These are phyloP conservation scores for Paelopatides confundens DNA, from an alignment of 53 echinoderm and acorn worm species.

Conservation along the genomic window DNA sequence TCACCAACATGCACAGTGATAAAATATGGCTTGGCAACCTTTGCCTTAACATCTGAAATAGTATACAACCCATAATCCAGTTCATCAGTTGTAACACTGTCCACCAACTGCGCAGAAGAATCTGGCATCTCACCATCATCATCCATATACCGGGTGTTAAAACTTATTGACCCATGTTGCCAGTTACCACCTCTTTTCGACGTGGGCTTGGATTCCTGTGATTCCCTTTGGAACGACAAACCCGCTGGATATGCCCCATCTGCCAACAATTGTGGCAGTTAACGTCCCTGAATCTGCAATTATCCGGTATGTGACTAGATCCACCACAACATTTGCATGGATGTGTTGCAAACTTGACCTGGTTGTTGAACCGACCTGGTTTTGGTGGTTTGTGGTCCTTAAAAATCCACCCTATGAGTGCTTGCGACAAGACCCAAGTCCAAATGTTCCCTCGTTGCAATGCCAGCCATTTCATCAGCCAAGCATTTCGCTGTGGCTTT, in stretches of 20 bases:
- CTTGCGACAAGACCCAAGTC: not conserved
- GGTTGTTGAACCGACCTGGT: not conserved
- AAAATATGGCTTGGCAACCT: not conserved
- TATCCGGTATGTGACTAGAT: not conserved
- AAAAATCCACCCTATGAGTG: not conserved
- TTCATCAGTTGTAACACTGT: not conserved
- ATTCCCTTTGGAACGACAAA: not conserved
- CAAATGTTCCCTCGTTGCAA: conserved; percentile 17
- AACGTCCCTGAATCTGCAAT: conserved; percentile 8
- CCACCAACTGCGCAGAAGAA: not conserved
- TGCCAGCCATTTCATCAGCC: conserved; percentile 46
- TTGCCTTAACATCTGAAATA: not conserved
- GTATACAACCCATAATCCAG: not conserved
- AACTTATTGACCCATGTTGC: not conserved
- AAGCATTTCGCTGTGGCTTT: conserved; percentile 30
- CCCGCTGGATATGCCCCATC: not conserved
- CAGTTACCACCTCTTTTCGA: not conserved
- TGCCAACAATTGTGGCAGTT: not conserved
- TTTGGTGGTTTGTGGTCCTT: not conserved
- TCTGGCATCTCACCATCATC: too few relatives aligned
- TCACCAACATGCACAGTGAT: conserved; percentile 1
- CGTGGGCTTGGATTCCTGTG: not conserved
- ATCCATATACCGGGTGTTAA: not conserved
- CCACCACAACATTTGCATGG: not conserved
- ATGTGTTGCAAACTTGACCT: not conserved